Evolutionary conservation across 2,797 vertebrate species (phyloP).

Genomic region (Enteromius trimaculatus): DNA sequence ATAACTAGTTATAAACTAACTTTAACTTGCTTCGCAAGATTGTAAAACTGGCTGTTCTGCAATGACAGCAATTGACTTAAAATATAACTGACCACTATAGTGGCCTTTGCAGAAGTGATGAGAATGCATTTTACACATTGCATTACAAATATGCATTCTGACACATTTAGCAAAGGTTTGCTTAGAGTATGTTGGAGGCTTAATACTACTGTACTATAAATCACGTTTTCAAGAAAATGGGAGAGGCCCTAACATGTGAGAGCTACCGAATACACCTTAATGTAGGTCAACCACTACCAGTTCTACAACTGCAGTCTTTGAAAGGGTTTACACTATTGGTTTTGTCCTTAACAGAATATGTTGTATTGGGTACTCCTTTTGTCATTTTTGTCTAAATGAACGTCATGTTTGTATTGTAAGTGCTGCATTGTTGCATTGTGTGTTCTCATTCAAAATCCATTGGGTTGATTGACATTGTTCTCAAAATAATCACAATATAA

Average conservation of each 20-base stretch:
- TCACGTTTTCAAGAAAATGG: conserved; percentile 43
- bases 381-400: conserved; percentile 41
- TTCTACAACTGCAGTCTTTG: conserved; percentile 42
- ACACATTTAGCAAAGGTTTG: neutral
- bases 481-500: conserved; percentile 3
- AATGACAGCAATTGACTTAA: neutral
- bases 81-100: neutral
- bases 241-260: conserved; percentile 15
- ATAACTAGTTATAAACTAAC: neutral
- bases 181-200: conserved; percentile 7
- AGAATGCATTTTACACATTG: neutral
- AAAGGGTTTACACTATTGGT: conserved; percentile 51
- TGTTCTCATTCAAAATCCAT: conserved; percentile 30
- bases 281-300: conserved; percentile 55
- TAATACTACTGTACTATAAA: conserved; percentile 42
- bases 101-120: neutral
- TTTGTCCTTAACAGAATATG: conserved; percentile 13
- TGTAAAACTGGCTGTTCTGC: neutral
- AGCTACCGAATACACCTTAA: conserved; percentile 28
- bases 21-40: neutral
- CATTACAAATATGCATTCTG: neutral
- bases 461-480: conserved; percentile 3
- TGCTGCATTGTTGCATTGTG: conserved; percentile 57
- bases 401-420: conserved; percentile 45
- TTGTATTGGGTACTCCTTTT: conserved; percentile 24